Evolutionary conservation across 1,140 invertebrate genomes (phyloP).

Genomic region (Caenorhabditis remanei): DNA sequence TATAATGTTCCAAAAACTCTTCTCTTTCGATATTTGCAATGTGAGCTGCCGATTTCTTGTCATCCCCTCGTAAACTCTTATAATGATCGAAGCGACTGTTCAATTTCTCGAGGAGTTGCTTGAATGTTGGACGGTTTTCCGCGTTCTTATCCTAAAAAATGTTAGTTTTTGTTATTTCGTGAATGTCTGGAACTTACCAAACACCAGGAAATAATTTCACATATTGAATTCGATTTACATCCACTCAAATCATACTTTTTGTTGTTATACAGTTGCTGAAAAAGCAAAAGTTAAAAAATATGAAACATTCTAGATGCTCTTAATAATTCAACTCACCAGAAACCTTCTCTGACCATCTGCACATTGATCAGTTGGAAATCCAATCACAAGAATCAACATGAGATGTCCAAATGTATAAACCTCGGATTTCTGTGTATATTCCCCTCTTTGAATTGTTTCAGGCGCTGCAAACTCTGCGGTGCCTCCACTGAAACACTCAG

Average conservation of each 20-base stretch:
- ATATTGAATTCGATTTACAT: constrained; percentile 12
- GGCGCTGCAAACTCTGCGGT: constrained; percentile 5
- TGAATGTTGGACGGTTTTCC: constrained; percentile 6
- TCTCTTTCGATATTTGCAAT: constrained; percentile 11
- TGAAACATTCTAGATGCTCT: too few species aligned
- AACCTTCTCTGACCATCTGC: neutral
- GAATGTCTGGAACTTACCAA: neutral
- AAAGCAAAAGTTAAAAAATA: too few species aligned
- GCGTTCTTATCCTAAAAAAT: neutral
- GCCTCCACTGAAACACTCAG: neutral
- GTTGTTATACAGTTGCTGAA: constrained; percentile 22
- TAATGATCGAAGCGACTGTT: constrained; percentile 1
- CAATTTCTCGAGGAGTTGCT: constrained; percentile 10
- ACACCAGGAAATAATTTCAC: constrained; percentile 26
- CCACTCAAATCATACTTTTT: constrained; percentile 18
- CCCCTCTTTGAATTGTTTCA: neutral
- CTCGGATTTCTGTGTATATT: constrained; percentile 19
- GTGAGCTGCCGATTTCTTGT: neutral
- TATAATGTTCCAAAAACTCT: constrained; percentile 45
- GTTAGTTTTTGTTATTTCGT: too few species aligned
- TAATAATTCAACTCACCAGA: neutral
- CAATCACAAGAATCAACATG: neutral
- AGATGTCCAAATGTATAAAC: constrained; percentile 38
- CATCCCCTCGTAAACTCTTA: neutral
- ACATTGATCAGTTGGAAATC: neutral